Evolutionary conservation across 2,113 vertebrate species (phyloP), one percentile per base, ranked within the genome.

Genomic region (Cariama cristata): DNA sequence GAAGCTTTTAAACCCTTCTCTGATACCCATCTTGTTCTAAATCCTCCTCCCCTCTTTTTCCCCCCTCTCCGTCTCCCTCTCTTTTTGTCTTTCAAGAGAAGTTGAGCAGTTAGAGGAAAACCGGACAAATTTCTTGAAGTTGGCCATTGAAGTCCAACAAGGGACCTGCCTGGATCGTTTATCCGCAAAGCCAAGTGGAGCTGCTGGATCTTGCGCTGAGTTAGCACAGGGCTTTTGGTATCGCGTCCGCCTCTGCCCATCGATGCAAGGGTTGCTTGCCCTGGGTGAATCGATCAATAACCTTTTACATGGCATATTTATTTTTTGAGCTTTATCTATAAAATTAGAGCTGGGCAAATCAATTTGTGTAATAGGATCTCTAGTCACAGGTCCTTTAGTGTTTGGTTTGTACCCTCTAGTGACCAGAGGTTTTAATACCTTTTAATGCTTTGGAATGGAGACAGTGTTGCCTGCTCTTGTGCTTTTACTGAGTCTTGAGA

Each of bases 401-500:
- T 62, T 88, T 67, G 50, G 38, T 84, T 88, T 72, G 72, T 63
- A 86, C 19, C 12, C 47, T 86, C 22, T 30, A 26, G 59, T 73
- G 90, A 90, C 55, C 59, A 67, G 55, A 67, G 59, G 12, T 95
- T 82, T 95, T 64, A 85, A 56, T 84, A 47, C 23, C 56, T 85
- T 84, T 75, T 72, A 75, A 45, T 50, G 27, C 44, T 95, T 76
- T 68, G 85, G 23, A 58, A 72, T 4, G 22, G 85, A 95, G 93
- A 75, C 63, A 67, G 64, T 15, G 69, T 35, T 94, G 67, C 72
- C 74, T 63, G 56, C 33, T 90, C 63, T 53, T 52, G 52, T 35
- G 79, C 75, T 96, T 94, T 97, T 88, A 73, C 52, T 67, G 92
- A 80, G 47, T 32, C 45, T 62, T 66, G 55, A 79, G 68, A 20